These are phyloP conservation scores for Tromatobia lineatoria DNA, from an alignment of 2,888 invertebrate genomes.

Conservation along the genomic window DNA sequence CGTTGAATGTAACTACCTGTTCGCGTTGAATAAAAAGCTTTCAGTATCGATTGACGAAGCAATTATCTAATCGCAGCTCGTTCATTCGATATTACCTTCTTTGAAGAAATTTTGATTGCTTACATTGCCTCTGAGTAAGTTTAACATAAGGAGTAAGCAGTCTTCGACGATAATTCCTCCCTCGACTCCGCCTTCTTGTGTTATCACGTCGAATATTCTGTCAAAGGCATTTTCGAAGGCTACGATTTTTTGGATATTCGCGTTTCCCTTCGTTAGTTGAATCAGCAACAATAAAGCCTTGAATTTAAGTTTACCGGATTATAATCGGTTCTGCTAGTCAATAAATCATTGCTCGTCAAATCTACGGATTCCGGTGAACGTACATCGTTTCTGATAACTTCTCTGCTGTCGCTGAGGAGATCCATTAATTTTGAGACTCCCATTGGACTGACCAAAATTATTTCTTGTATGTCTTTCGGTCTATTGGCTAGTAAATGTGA, in stretches of 20 bases:
- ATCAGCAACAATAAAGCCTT: constrained; percentile 94
- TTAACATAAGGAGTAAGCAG: constrained; percentile 96
- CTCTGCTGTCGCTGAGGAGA: constrained; percentile 95
- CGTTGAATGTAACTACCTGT: constrained; percentile 95
- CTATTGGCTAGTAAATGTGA: constrained; percentile 95
- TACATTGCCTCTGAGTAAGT: constrained; percentile 96
- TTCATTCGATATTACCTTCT: constrained; percentile 88
- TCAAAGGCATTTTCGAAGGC: constrained; percentile 99
- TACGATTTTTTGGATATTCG: constrained; percentile 99
- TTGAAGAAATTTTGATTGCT: constrained; percentile 99
- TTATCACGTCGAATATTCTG: constrained; percentile 96
- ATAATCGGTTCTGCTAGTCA: background rate
- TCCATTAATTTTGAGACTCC: constrained; percentile 99
- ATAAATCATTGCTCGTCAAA: too few species aligned
- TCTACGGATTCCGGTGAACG: constrained; percentile 74
- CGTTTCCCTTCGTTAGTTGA: constrained; percentile 97
- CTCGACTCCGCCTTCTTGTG: constrained; percentile 96
- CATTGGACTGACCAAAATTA: constrained; percentile 96
- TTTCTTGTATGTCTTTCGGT: constrained; percentile 95
- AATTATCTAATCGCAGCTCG: background rate
- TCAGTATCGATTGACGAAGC: background rate
- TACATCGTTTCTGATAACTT: constrained; percentile 98
- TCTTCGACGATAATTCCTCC: constrained; percentile 99
- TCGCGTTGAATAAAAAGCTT: constrained; percentile 34
- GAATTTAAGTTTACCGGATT: constrained; percentile 18